Percentiles rank a stretch among this genome's conserved stretches.
These are phyloP conservation scores for Oncorhynchus mykiss DNA, from an alignment of 2,113 vertebrate genomes.

Conservation along the genomic window DNA sequence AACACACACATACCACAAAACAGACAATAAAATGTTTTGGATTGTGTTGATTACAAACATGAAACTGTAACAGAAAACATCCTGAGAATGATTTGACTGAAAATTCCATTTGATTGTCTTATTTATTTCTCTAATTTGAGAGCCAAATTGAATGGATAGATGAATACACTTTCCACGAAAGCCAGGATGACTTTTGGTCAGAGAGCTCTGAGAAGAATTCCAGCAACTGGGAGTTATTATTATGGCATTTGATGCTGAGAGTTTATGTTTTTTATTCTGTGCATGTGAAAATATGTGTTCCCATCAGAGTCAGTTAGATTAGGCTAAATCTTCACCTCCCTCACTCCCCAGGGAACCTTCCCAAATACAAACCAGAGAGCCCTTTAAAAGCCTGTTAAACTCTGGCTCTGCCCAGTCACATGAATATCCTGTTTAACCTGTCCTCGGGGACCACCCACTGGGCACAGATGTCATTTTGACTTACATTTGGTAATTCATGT, in stretches of 20 bases:
- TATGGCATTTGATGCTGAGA: background rate
- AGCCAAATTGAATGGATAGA: slow-evolving; percentile 11
- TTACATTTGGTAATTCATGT: too few relatives aligned
- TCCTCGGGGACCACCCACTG: background rate
- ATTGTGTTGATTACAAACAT: background rate
- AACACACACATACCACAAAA: background rate
- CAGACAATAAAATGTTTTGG: background rate
- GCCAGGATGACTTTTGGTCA: slow-evolving; percentile 48
- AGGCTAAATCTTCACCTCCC: slow-evolving; percentile 44
- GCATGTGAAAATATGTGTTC: slow-evolving; percentile 41
- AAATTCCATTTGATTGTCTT: background rate
- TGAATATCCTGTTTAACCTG: background rate
- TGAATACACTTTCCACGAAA: slow-evolving; percentile 38
- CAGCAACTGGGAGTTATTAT: background rate
- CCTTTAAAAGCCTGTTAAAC: background rate
- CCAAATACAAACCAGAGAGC: background rate
- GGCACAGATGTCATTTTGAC: background rate
- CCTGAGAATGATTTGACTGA: background rate
- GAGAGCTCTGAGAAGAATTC: slow-evolving; percentile 51
- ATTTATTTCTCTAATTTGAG: slow-evolving; percentile 19
- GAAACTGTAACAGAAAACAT: background rate
- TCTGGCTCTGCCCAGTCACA: background rate
- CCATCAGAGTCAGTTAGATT: slow-evolving; percentile 43
- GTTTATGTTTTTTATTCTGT: background rate
- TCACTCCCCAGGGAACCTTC: slow-evolving; percentile 11